These are phyloP conservation scores for Drosophila navojoa DNA, from an alignment of 1,140 invertebrate species.

Conservation along the genomic window DNA sequence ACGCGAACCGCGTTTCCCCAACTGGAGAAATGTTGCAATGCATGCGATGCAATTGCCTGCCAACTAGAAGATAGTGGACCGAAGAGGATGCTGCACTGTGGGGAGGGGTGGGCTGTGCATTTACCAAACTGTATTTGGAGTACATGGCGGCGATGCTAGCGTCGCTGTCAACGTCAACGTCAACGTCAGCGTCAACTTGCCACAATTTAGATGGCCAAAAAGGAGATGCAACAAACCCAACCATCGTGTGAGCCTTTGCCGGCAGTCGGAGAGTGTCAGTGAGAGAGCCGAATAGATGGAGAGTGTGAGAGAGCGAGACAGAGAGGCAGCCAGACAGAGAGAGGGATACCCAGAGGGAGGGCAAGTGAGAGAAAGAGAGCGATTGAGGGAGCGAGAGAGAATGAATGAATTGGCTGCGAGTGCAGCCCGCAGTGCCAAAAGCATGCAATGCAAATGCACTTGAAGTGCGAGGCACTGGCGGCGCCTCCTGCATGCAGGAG, in stretches of 20 bases:
- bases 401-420: constrained; percentile 37
- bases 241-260: constrained; percentile 29
- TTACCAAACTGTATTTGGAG: constrained; percentile 51
- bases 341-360: constrained; percentile 5
- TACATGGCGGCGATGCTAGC: constrained; percentile 46
- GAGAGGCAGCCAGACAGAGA: constrained; percentile 13
- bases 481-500: constrained; percentile 14
- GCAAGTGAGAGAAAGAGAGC: constrained; percentile 8
- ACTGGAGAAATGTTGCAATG: constrained; percentile 73
- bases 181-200: constrained; percentile 72
- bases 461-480: constrained; percentile 41
- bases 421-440: constrained; percentile 52
- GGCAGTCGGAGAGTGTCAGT: constrained; percentile 27
- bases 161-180: constrained; percentile 55
- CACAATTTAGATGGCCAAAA: constrained; percentile 79
- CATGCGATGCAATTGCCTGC: constrained; percentile 75
- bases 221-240: constrained; percentile 50
- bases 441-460: constrained; percentile 77
- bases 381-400: constrained; percentile 13
- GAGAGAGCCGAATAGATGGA: constrained; percentile 17
- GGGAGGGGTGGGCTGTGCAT: constrained; percentile 21
- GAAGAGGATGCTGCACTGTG: constrained; percentile 7
- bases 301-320: neutral
- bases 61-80: constrained; percentile 78
- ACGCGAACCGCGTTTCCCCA: constrained; percentile 54